Base-by-base conservation (phyloP, 1,140 invertebrate genomes). In the Diuraphis noxia region DNA sequence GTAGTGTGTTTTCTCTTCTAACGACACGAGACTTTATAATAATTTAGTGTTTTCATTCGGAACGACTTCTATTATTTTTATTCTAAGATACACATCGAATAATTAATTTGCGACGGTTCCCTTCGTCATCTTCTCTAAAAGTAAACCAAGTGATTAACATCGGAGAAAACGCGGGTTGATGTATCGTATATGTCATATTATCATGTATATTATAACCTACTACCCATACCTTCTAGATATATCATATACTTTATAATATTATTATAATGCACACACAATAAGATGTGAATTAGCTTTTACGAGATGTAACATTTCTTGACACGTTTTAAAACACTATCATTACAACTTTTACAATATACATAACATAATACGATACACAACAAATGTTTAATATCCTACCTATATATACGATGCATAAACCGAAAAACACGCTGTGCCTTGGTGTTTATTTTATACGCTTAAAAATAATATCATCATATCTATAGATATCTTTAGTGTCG, bases 41-140 rank as follows among this genome's bases (percentile, higher is more conserved):
- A 52, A 52, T 86, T 86, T n/a, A 52, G 46, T 49, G 85, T 86
- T 86, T 86, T 86, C 85, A 49, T 86, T 86, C 85, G 85, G 85
- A 86, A 86, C 85, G 85, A 52, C 85, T 86, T 86, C 46, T 86
- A 86, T 86, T 86, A 86, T 86, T 52, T 86, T 86, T 86, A 13
- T 52, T 52, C 38, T 46, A 49, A 86, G 85, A 86, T 86, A 86
- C 85, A 52, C 46, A 52, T 86, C 85, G 85, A 86, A 52, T 86
- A 86, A 86, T 86, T 86, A 86, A 86, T 86, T 86, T 52, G 17
- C 46, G 85, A 49, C 85, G 9, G 84, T 86, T 86, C 84, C 34
- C n/a, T 46, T 86, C 84, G 84, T 86, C 84, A 86, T 86, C 85
- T 86, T 86, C 34, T 49, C 85, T 49, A 49, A 86, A 86, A 86